Conservation (phyloP, 2,797 vertebrate species). For the Acanthis flammea region DNA sequence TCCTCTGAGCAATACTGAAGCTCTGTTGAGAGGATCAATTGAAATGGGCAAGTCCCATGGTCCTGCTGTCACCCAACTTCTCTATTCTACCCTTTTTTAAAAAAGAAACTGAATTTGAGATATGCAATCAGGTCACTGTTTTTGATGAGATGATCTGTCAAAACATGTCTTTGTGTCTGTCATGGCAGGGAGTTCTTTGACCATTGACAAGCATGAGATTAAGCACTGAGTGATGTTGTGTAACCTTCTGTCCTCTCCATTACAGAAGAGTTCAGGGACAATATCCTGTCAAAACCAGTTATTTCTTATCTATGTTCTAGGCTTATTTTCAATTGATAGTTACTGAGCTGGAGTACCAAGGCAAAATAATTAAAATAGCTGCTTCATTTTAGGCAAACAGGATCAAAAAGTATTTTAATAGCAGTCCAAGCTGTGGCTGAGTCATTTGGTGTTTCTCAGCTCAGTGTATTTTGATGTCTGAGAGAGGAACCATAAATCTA, state of each 20-base stretch:
- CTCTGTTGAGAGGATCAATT: not conserved
- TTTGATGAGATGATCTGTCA: not conserved
- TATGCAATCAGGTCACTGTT: not conserved
- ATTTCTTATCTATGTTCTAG: constrained; percentile 7
- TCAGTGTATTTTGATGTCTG: constrained; percentile 38
- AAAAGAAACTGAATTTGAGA: not conserved
- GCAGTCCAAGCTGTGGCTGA: constrained; percentile 30
- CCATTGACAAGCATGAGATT: not conserved
- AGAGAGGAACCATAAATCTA: constrained; percentile 29
- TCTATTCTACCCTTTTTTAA: not conserved
- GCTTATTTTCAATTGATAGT: constrained; percentile 18
- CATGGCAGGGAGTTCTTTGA: not conserved
- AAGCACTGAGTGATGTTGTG: not conserved
- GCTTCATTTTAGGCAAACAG: not conserved
- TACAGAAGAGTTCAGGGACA: not conserved
- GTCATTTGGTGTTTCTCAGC: constrained; percentile 47
- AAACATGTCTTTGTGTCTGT: not conserved
- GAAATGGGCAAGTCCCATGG: not conserved
- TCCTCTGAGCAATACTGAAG: not conserved
- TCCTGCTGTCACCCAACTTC: not conserved
- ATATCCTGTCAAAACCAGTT: not conserved
- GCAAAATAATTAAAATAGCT: constrained; percentile 44
- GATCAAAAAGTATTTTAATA: constrained; percentile 37
- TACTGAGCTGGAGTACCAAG: not conserved
- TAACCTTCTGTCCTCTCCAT: not conserved